These are phyloP conservation scores for Meiosimyza decipiens DNA, from an alignment of 2,888 invertebrate genomes.

Conservation along the genomic window DNA sequence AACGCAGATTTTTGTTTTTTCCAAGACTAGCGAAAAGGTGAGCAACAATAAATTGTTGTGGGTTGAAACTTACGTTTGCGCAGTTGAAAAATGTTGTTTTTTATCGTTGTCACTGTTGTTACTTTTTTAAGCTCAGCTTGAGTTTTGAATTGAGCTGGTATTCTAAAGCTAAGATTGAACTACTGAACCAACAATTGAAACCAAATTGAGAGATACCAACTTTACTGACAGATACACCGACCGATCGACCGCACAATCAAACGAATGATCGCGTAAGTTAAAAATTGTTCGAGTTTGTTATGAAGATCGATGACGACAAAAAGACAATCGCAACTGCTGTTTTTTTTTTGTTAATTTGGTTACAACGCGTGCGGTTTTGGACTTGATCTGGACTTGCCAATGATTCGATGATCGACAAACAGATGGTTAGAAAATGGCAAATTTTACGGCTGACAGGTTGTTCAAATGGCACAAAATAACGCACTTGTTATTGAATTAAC, in stretches of 20 bases:
- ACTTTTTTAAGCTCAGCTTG: background rate
- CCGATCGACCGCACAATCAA: background rate
- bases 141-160: conserved; percentile 10
- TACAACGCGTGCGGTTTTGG: too few species aligned
- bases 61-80: conserved; percentile 28
- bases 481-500: background rate
- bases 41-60: conserved; percentile 23
- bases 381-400: conserved; percentile 17
- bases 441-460: conserved; percentile 25
- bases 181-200: background rate
- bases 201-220: conserved; percentile 5
- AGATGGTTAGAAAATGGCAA: conserved; percentile 33
- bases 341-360: background rate
- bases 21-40: conserved; percentile 28
- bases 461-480: background rate
- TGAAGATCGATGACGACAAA: conserved; percentile 24
- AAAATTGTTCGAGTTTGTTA: conserved; percentile 22
- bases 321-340: background rate
- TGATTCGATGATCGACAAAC: conserved; percentile 17
- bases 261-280: conserved; percentile 16
- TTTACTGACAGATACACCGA: background rate
- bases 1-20: conserved; percentile 18
- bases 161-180: conserved; percentile 15
- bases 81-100: conserved; percentile 16
- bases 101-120: conserved; percentile 11